Evolutionary conservation across 2,888 invertebrate species (phyloP), one percentile per base, ranked within the genome.

Genomic region (Serrognathus titanus): DNA sequence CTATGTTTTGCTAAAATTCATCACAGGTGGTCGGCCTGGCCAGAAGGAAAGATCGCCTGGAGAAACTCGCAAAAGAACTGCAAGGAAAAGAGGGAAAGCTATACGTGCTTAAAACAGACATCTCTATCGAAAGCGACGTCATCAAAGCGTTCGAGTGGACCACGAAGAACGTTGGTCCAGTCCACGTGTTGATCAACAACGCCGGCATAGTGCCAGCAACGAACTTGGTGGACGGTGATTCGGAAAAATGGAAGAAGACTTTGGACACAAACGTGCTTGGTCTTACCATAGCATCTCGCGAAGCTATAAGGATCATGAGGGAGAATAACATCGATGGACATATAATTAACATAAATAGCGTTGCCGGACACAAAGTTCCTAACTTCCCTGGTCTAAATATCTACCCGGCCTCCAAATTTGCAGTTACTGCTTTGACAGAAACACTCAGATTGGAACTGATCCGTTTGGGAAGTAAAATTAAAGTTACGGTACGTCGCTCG

Each of bases 331-430:
- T 70, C 5, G 66, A 67, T 12, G 73, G 73, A 0, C 70, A 72
- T 47, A 67, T 73, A 20, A 65, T 73, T 2, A 69, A 73, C 47
- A 69, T 73, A 0, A 71, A 71, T 49, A 70, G 71, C 46, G 55
- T 69, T 35, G 58, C 64, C 5, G 72, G 72, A 1, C 71, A 72
- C 51, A 55, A 56, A 8, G 64, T 70, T 3, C 51, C 63, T 5
- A 43, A 61, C 38, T 51, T 67, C 36, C 71, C 70, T 1, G 45
- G 57, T 5, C 45, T 63, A 10, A 66, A 64, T 48, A 58, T 65
- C 5, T 67, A 67, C 48, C 51, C 61, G 2, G 64, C 66, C 12
- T 63, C 64, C 3, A 67, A 67, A 56, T 57, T 53, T 51, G 67
- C 66, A 4, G 63, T 67, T 4, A 66, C 63, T 16, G 65, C 66